phyloP scores from a whole-genome alignment of 2,113 vertebrate genomes.

The Ciconia maguari region DNA sequence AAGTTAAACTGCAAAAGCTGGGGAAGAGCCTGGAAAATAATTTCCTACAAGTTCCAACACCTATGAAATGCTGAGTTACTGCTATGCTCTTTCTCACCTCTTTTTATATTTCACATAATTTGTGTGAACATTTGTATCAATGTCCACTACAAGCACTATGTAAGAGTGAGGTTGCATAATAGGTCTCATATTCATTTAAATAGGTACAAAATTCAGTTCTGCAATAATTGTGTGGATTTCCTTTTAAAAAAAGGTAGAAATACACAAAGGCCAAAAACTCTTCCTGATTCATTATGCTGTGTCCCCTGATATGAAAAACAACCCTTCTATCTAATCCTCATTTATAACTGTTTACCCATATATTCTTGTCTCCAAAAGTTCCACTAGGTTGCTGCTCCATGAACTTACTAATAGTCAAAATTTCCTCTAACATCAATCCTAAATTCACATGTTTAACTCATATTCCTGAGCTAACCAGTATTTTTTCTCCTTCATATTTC shows the following conservation, averaged over 20 bases:
- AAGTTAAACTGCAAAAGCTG: background rate
- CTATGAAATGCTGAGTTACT: background rate
- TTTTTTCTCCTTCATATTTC: background rate
- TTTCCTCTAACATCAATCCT: background rate
- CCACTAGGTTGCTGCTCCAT: background rate
- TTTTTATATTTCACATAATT: background rate
- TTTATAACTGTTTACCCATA: background rate
- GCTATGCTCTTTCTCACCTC: background rate
- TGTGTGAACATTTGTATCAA: background rate
- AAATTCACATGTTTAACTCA: background rate
- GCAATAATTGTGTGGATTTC: background rate
- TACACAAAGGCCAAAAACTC: background rate
- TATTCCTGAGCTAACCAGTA: background rate
- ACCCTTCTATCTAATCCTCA: background rate
- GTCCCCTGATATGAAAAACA: background rate
- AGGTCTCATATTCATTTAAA: background rate
- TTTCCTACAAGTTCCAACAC: background rate
- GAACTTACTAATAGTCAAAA: background rate
- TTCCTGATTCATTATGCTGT: background rate
- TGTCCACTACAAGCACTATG: background rate
- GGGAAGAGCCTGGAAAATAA: background rate
- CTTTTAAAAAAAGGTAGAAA: background rate
- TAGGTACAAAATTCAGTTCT: background rate
- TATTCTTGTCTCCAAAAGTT: background rate
- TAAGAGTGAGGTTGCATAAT: background rate